A percentile compares a stretch with the other conserved stretches of the same genome.
Evolutionary conservation across 2,113 vertebrate genomes (phyloP).

Genomic region (Microcebus murinus): DNA sequence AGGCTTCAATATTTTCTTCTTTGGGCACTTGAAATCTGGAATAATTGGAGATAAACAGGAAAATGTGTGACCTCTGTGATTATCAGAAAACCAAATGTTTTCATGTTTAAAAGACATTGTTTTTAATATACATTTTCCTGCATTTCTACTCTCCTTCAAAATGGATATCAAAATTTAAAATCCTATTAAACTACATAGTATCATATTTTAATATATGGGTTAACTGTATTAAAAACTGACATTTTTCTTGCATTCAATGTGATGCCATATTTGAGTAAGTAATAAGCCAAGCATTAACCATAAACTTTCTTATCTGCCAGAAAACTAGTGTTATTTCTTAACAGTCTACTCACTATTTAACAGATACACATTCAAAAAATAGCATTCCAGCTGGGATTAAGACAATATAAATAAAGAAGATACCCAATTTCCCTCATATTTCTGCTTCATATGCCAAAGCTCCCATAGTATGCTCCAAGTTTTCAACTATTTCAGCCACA

Average conservation of each 20-base stretch:
- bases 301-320: constrained; percentile 4
- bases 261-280: constrained; percentile 3
- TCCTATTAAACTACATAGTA: neutral
- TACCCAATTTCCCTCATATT: constrained; percentile 3
- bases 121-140: constrained; percentile 1
- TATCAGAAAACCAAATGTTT: constrained; percentile 30
- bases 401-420: constrained; percentile 15
- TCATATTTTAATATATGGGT: neutral
- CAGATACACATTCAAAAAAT: neutral
- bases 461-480: neutral
- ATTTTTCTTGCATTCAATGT: constrained; percentile 1
- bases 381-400: neutral
- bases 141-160: constrained; percentile 7
- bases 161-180: constrained; percentile 36
- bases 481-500: constrained; percentile 47
- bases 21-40: constrained; percentile 22
- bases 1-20: constrained; percentile 26
- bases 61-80: neutral
- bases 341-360: neutral
- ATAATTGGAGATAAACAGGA: constrained; percentile 14
- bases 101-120: constrained; percentile 22
- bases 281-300: constrained; percentile 23
- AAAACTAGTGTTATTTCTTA: constrained; percentile 29
- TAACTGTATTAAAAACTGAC: neutral
- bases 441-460: constrained; percentile 2